phyloP scores from a whole-genome alignment of 2,113 vertebrate genomes.

The Oostethus manadensis region DNA sequence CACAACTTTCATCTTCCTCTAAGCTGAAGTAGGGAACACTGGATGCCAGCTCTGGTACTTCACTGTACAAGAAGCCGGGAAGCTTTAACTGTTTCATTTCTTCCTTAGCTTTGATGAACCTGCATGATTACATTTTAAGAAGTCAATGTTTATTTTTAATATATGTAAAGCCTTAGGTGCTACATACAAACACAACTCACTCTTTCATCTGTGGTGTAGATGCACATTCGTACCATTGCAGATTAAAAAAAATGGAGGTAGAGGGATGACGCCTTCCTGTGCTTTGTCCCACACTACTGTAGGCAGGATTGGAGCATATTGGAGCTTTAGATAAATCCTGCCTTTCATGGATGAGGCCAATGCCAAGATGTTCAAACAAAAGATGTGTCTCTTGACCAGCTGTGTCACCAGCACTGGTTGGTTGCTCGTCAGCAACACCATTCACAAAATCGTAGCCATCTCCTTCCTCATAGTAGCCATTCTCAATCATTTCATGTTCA shows the following conservation, averaged over 20 bases:
- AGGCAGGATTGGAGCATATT: slow-evolving; percentile 73
- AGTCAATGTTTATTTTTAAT: slow-evolving; percentile 11
- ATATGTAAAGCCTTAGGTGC: neutral
- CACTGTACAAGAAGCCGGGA: slow-evolving; percentile 95
- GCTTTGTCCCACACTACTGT: slow-evolving; percentile 66
- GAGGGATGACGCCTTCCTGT: slow-evolving; percentile 66
- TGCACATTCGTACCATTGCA: slow-evolving; percentile 86
- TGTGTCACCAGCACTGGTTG: slow-evolving; percentile 44
- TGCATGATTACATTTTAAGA: slow-evolving; percentile 51
- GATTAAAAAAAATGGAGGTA: slow-evolving; percentile 49
- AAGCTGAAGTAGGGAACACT: slow-evolving; percentile 89
- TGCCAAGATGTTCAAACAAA: slow-evolving; percentile 57
- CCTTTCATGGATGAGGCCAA: slow-evolving; percentile 57
- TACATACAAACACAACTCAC: slow-evolving; percentile 74
- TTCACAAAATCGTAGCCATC: slow-evolving; percentile 74
- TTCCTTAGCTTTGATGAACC: slow-evolving; percentile 92
- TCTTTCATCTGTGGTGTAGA: slow-evolving; percentile 84
- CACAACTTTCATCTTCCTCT: slow-evolving; percentile 86
- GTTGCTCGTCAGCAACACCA: slow-evolving; percentile 65
- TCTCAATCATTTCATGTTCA: slow-evolving; percentile 91
- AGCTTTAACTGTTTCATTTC: slow-evolving; percentile 89
- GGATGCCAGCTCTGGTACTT: slow-evolving; percentile 87
- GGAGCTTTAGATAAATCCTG: slow-evolving; percentile 62
- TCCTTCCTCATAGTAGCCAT: slow-evolving; percentile 91
- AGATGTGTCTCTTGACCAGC: slow-evolving; percentile 64